phyloP scores from a whole-genome alignment of 2,113 vertebrate genomes.

The Seriola rivoliana region DNA sequence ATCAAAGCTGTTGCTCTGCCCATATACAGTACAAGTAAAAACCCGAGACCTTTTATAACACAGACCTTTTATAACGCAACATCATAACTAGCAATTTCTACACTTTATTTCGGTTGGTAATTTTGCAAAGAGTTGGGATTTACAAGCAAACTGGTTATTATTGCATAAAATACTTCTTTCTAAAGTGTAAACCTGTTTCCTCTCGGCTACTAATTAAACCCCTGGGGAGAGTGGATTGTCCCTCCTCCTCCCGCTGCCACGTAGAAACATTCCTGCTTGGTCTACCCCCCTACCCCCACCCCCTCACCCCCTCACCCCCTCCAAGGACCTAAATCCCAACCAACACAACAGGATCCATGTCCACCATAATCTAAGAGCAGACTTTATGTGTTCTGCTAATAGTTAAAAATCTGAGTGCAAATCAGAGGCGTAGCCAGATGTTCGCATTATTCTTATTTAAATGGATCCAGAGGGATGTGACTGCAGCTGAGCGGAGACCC shows the following conservation, averaged over 20 bases:
- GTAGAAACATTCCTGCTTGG: constrained; percentile 75
- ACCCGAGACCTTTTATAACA: no score
- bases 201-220: constrained; percentile 49
- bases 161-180: not conserved
- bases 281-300: not conserved
- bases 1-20: constrained; percentile 50
- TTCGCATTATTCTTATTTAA: not conserved
- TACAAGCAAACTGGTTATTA: accelerated
- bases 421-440: not conserved
- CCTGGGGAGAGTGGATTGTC: constrained; percentile 33
- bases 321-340: not conserved
- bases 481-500: constrained; percentile 52
- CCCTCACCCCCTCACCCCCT: not conserved
- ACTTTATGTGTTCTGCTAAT: not conserved
- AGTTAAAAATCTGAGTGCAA: not conserved
- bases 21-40: not conserved
- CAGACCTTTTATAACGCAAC: not conserved
- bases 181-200: constrained; percentile 1
- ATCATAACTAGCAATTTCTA: not conserved
- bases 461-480: not conserved
- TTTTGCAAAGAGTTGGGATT: not conserved
- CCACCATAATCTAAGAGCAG: not conserved
- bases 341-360: not conserved
- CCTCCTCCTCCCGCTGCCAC: constrained; percentile 76
- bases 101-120: not conserved